Base-by-base conservation (phyloP, 2,797 vertebrate genomes). In the Zonotrichia albicollis region DNA sequence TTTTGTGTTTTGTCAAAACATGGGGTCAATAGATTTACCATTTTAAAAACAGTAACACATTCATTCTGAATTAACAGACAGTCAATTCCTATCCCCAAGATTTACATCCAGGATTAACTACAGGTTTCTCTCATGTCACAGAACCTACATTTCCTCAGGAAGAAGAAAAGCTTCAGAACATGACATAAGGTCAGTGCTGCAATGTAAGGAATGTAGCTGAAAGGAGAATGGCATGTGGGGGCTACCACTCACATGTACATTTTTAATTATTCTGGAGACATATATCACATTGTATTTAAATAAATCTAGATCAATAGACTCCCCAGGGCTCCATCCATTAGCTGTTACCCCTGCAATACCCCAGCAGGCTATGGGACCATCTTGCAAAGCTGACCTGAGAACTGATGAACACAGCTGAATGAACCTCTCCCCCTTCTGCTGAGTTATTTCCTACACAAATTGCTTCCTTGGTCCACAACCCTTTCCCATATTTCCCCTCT, bases 111-210 rank as follows among this genome's bases (percentile, higher is more conserved):
- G 62, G 70, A 71, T 80, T 91, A 79, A 83, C 38, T 54, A 67
- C 5, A 87, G n/a, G 29, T 75, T 85, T 50, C 50, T 65, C 65
- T 54, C 36, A 51, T 81, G 87, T 51, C 67, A 73, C 36, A 84
- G 78, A 81, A 48, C 34, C 68, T 80, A 40, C 55, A 68, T 93
- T 95, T 96, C 92, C 91, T 91, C 79, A 83, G 73, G 64, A 70
- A 53, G 74, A 83, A 77, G 42, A 93, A 92, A 78, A 76, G 55
- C 34, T 66, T 73, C 82, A 75, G 80, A 91, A 70, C 36, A 76
- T 43, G 82, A 91, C 92, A 86, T 73, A 81, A 95, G 93, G 94
- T 96, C 94, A 95, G 51, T n/a, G 34, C 48, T 89, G 60, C 64
- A 94, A 96, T 84, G 76, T 60, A 64, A 86, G 89, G 89, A 95